Base-by-base conservation (phyloP, 2,888 invertebrate species). In the Pachycephus smyrnensis region DNA sequence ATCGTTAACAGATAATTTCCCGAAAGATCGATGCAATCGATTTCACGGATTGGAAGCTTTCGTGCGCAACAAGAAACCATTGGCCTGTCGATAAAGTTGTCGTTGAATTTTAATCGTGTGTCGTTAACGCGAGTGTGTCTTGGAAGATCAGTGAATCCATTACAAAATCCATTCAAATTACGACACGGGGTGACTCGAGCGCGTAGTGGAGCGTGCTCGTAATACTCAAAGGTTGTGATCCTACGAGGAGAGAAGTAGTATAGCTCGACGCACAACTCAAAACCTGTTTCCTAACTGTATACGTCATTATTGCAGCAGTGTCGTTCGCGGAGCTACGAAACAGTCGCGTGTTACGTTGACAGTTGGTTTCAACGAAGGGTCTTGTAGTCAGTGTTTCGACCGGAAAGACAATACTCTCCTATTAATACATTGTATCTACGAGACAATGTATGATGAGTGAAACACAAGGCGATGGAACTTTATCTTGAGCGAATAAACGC, bases 231-330 rank as follows among this genome's bases (percentile, higher is more conserved):
- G 55, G 55, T 55, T 55, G 23, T 78, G 76, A 82, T 82, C 79
- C 80, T 80, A 77, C 74, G 77, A 82, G 73, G 23, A 68, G 78
- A 71, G 68, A 68, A 73, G 37, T 73, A 69, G 71, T 75, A 77
- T 36, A 73, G 77, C 73, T 80, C 80, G 80, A 81, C 75, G 80
- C 84, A 73, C 78, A 23, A 78, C 77, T 78, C 83, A 83, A 86
- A 88, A 89, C 89, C 89, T 86, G 89, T 89, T 89, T 89, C 82
- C 88, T 89, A 89, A 89, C 89, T 89, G 89, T 89, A 89, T 82
- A 88, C 80, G 80, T 80, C 77, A 79, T 74, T 78, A 55, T 55
- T 55, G 55, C 55, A 55, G 15, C 55, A 55, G 55, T 55, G 55
- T 23, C 23, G 23, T 23, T 55, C 23, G 6, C 6, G 23, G 1